A percentile compares a stretch with the other conserved stretches of the same genome.
These are phyloP conservation scores for Anthoptus insignis DNA, from an alignment of 2,888 invertebrate species.

Conservation along the genomic window DNA sequence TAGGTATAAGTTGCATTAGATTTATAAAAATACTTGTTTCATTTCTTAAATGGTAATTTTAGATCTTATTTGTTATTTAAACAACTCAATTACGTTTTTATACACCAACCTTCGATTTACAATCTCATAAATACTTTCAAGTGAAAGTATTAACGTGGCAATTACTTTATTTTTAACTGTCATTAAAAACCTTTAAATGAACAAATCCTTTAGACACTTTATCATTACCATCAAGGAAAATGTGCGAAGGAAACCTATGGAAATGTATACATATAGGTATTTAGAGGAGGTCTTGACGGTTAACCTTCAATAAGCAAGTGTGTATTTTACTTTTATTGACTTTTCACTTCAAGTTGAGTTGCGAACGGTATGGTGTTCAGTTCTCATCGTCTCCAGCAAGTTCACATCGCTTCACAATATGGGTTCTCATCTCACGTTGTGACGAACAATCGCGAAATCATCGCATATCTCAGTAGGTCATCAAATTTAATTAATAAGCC, in stretches of 20 bases:
- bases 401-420: constrained; percentile 32
- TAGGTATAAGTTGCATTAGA: background rate
- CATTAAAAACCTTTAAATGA: too few species aligned
- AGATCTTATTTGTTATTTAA: background rate
- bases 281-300: too few species aligned
- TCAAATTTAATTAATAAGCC: constrained; percentile 71
- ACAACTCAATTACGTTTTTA: constrained; percentile 1
- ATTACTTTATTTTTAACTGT: too few species aligned
- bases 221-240: too few species aligned
- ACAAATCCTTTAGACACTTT: too few species aligned
- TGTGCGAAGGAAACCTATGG: too few species aligned
- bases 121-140: background rate
- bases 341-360: constrained; percentile 13
- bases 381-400: constrained; percentile 20
- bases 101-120: background rate
- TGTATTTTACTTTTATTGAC: background rate
- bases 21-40: too few species aligned
- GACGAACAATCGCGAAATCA: constrained; percentile 76
- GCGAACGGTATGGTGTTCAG: constrained; percentile 44
- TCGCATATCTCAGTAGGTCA: constrained; percentile 72
- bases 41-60: too few species aligned
- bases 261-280: too few species aligned
- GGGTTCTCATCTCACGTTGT: constrained; percentile 44
- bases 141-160: background rate
- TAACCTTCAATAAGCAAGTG: too few species aligned